Base-by-base conservation (phyloP, 2,888 invertebrate genomes). In the Agrochola litura region DNA sequence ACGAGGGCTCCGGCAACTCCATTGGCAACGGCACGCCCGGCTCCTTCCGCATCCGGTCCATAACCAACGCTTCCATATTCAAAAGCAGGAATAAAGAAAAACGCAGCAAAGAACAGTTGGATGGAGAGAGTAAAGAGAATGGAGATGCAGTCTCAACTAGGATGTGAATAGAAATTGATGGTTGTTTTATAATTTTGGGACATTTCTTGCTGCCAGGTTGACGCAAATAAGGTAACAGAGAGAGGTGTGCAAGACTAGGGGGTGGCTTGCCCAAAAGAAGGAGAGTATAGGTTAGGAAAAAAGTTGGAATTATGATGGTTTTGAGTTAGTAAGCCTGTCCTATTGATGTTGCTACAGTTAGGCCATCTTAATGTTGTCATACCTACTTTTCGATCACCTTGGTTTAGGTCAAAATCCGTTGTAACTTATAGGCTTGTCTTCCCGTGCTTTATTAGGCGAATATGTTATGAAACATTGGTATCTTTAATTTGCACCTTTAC, bases 61-160 rank as follows among this genome's bases (percentile, higher is more conserved):
- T 95, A 68, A 96, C 96, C 25, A 95, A 94, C 8, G 95, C 93
- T 14, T 95, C 96, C 4, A 93, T 96, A 91, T 95, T 96, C 87
- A 87, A 92, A 49, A 91, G 90, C 71, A 88, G 92, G 63, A 92
- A 91, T 79, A 93, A 92, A 61, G 93, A 94, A 30, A 92, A 91
- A 83, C 89, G 90, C 74, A 92, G 89, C 88, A 92, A 88, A 79
- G 93, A 93, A 73, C 89, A 92, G 2, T 73, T 87, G 19, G 86
- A 90, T 12, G 88, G 84, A 16, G 90, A 90, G 12, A 85, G 82
- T 6, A 92, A 91, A 70, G 93, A 93, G 63, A 95, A 93, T 65
- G 93, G 93, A 0, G 95, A 95, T 60, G 90, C 90, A 0, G 79
- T 92, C 6, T 92, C 93, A n/a, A 96, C 96, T 72, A 94, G 91